Conservation (phyloP, 2,888 invertebrate genomes). For the Drosophila parthenogenetica region DNA sequence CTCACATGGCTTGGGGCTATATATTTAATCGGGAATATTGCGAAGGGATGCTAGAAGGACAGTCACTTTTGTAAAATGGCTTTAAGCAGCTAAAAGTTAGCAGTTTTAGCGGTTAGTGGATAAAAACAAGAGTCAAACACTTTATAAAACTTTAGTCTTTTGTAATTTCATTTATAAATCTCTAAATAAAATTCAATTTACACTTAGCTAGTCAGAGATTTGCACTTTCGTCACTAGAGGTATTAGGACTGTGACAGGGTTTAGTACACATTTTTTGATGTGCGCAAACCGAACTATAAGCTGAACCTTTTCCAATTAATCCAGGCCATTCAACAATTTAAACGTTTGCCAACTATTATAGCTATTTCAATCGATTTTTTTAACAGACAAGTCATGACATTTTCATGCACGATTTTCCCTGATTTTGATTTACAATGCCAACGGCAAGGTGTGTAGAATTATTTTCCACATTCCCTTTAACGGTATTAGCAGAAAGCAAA, state of each 20-base stretch:
- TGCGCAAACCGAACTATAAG: too few relatives aligned
- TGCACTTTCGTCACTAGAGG: not conserved
- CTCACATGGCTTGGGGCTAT: not conserved
- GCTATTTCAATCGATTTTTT: not conserved
- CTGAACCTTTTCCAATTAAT: not conserved
- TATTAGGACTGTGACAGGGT: too few relatives aligned
- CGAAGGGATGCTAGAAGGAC: too few relatives aligned
- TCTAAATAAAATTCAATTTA: too few relatives aligned
- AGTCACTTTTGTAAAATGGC: too few relatives aligned
- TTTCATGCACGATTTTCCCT: slow-evolving; percentile 49
- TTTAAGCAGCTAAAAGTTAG: too few relatives aligned
- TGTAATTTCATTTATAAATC: too few relatives aligned
- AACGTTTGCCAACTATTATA: not conserved
- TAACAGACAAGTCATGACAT: not conserved
- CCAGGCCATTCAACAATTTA: not conserved
- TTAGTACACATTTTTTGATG: too few relatives aligned
- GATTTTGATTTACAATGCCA: slow-evolving; percentile 49
- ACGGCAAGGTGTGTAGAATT: slow-evolving; percentile 53
- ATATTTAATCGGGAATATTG: not conserved
- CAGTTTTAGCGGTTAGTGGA: too few relatives aligned
- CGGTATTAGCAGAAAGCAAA: slow-evolving; percentile 1
- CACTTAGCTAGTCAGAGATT: too few relatives aligned
- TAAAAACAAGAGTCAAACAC: too few relatives aligned
- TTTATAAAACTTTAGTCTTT: too few relatives aligned
- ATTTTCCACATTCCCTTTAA: slow-evolving; percentile 42